These are phyloP conservation scores for Nycticorax nycticorax DNA, from an alignment of 2,113 vertebrate genomes.

Conservation along the genomic window DNA sequence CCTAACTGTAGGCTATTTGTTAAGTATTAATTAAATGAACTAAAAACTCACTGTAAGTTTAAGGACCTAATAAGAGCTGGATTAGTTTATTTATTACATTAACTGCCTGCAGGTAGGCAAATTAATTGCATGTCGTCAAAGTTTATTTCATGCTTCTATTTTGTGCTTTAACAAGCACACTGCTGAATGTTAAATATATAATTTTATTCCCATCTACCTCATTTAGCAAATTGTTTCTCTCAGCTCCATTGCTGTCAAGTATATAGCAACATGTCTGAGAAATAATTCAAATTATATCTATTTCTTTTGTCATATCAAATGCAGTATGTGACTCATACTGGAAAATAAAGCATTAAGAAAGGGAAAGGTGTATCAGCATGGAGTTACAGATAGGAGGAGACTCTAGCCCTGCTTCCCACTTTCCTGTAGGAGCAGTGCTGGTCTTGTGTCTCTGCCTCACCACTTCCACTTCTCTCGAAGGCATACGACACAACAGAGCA, in stretches of 20 bases:
- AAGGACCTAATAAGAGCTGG: neutral
- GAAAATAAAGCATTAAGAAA: neutral
- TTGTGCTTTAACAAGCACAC: neutral
- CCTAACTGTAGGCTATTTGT: conserved; percentile 4
- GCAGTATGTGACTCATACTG: neutral
- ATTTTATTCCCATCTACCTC: neutral
- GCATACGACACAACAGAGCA: neutral
- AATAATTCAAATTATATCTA: neutral
- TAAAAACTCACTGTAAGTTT: neutral
- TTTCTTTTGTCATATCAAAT: neutral
- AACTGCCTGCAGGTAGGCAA: conserved; percentile 5
- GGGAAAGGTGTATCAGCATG: neutral
- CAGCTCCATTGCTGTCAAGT: neutral
- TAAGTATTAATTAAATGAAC: conserved; percentile 51
- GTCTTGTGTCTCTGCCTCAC: neutral
- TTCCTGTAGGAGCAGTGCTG: neutral
- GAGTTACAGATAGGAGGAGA: neutral
- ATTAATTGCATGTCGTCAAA: conserved; percentile 26
- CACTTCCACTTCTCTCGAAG: neutral
- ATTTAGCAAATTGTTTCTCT: neutral
- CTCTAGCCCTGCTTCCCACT: rapidly evolving
- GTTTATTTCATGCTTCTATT: neutral
- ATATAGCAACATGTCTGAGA: neutral
- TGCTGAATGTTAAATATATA: neutral
- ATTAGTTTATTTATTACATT: conserved; percentile 38